Evolutionary conservation across 2,113 vertebrate species (phyloP).

Genomic region (Erinaceus europaeus): DNA sequence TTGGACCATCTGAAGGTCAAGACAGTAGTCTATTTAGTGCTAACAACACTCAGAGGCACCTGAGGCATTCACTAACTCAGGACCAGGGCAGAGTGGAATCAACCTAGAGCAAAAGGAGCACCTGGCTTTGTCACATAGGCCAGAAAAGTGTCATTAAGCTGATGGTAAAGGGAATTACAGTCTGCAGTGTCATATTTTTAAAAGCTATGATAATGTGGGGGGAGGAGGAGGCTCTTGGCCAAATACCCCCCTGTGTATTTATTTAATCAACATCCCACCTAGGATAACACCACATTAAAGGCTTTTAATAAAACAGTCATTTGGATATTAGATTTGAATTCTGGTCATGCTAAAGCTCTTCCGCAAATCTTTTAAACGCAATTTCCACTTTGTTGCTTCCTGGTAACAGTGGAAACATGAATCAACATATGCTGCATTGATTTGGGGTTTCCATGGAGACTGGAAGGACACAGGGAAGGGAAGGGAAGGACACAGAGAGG

Average conservation of each 20-base stretch:
- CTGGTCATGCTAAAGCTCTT: slow-evolving; percentile 72
- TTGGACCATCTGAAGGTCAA: neutral
- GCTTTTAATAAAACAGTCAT: slow-evolving; percentile 81
- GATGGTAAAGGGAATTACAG: slow-evolving; percentile 79
- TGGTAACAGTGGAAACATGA: slow-evolving; percentile 68
- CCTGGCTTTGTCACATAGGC: slow-evolving; percentile 64
- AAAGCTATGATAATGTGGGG: slow-evolving; percentile 71
- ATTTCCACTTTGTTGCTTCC: slow-evolving; percentile 78
- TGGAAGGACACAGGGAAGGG: slow-evolving; percentile 67
- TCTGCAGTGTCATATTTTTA: slow-evolving; percentile 78
- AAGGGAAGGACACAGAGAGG: slow-evolving; percentile 50
- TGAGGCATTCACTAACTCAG: neutral
- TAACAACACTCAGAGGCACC: neutral
- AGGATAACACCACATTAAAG: slow-evolving; percentile 71
- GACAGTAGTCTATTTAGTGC: neutral
- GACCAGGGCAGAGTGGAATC: slow-evolving; percentile 35
- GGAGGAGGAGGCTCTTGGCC: slow-evolving; percentile 70
- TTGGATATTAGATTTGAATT: slow-evolving; percentile 77
- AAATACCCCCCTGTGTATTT: slow-evolving; percentile 62
- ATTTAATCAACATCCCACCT: slow-evolving; percentile 40
- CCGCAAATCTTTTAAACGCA: slow-evolving; percentile 74
- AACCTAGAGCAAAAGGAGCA: slow-evolving; percentile 60
- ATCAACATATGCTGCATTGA: slow-evolving; percentile 67
- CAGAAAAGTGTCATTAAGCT: slow-evolving; percentile 77
- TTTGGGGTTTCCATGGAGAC: slow-evolving; percentile 70